phyloP scores from a whole-genome alignment of 2,888 invertebrate species.

The Agrotis clavis region DNA sequence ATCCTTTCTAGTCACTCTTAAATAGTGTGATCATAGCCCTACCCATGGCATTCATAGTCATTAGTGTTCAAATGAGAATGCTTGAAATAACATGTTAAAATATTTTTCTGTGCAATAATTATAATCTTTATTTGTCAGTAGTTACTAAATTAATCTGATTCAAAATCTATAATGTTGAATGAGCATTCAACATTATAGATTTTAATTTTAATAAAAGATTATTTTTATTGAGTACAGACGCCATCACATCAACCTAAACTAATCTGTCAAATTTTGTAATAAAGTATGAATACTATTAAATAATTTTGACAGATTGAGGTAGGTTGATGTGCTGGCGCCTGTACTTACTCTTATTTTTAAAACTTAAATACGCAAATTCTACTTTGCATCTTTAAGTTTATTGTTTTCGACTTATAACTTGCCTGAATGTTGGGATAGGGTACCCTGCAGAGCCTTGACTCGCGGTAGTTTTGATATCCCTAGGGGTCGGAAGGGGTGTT shows the following conservation, averaged over 20 bases:
- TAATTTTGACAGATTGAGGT: too few relatives aligned
- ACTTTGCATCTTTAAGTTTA: constrained; percentile 80
- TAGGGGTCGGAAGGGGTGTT: constrained; percentile 74
- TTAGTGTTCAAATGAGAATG: constrained; percentile 39
- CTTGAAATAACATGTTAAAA: constrained; percentile 27
- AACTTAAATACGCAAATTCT: constrained; percentile 75
- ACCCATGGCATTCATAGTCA: neutral
- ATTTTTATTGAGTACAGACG: constrained; percentile 57
- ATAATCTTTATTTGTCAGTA: constrained; percentile 54
- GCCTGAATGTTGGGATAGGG: constrained; percentile 99
- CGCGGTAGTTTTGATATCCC: constrained; percentile 70
- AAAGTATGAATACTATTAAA: too few relatives aligned
- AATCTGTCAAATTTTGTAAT: too few relatives aligned
- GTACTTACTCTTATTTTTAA: constrained; percentile 31
- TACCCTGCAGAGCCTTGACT: constrained; percentile 94
- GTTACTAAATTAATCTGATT: constrained; percentile 27
- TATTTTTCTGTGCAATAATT: constrained; percentile 55
- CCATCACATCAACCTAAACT: too few relatives aligned
- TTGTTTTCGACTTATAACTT: constrained; percentile 82
- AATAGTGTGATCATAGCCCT: neutral
- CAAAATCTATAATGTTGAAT: too few relatives aligned
- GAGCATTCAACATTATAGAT: neutral
- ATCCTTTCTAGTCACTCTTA: neutral
- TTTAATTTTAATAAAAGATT: constrained; percentile 49
- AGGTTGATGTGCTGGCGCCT: too few relatives aligned